Evolutionary conservation across 2,113 vertebrate genomes (phyloP), one percentile per base, ranked within the genome.

Genomic region (Aptenodytes patagonicus): DNA sequence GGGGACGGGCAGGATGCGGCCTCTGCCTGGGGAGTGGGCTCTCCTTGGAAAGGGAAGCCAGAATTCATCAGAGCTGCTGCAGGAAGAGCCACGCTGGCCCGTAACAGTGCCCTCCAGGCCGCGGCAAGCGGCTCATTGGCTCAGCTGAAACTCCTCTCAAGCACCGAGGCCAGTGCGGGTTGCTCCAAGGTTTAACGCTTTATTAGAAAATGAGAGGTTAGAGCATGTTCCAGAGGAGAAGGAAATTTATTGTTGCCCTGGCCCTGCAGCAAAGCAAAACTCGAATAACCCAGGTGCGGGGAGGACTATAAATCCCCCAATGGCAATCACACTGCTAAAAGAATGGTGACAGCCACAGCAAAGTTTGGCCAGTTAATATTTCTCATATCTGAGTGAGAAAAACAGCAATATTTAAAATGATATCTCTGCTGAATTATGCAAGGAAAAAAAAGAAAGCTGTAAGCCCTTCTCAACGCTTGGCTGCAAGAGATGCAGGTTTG

Each of bases 161-260:
- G 61, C 65, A 51, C 62, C 3, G 21, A 73, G 73, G 62, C 61
- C 91, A 81, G n/a, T 4, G 36, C 2, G 9, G 69, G 52, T 72
- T 86, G 91, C 89, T 83, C 60, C 73, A 54, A 93, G 92, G 68
- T 84, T 93, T 73, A 92, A 83, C 18, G 21, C 92, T 76, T 71
- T 96, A 96, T 96, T 96, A 94, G 96, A 92, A 97, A 96, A 95
- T 68, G 94, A 89, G 82, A 90, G 87, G 72, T 92, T 96, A 96
- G 96, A 96, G 90, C 61, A 84, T 90, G 95, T 96, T 94, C 51
- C 91, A 87, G 87, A 95, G 93, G 65, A 90, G 49, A 93, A 68
- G 70, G 65, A 95, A 93, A 96, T 94, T 95, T 97, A 95, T 78
- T 76, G 91, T 57, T 61, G 52, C 85, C 92, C 87, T 91, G 86